phyloP scores from a whole-genome alignment of 1,140 invertebrate genomes.

The Gyrodactylus salaris region DNA sequence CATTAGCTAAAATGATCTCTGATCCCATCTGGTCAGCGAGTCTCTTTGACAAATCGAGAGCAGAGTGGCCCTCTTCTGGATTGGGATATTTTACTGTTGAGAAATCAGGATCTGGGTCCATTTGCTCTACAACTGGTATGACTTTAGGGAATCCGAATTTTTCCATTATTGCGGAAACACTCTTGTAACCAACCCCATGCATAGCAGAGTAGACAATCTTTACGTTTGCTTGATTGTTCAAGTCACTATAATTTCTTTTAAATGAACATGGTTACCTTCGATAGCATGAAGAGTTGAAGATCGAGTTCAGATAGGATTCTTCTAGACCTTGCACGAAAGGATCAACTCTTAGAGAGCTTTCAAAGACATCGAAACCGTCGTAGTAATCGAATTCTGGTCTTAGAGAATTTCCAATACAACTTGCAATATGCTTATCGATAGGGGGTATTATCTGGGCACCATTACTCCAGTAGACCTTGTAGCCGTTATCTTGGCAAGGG shows the following conservation, averaged over 20 bases:
- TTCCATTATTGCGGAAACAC: conserved; percentile 38
- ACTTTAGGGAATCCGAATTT: conserved; percentile 36
- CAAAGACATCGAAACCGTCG: background rate
- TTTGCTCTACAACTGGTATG: conserved; percentile 37
- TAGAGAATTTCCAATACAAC: conserved; percentile 26
- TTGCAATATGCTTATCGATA: conserved; percentile 51
- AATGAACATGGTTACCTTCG: conserved; percentile 12
- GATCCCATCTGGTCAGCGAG: conserved; percentile 37
- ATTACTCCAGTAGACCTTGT: conserved; percentile 83
- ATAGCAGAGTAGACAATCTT: conserved; percentile 44
- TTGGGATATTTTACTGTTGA: conserved; percentile 84
- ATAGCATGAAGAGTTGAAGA: conserved; percentile 20
- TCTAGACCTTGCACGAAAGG: conserved; percentile 27
- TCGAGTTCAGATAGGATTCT: conserved; percentile 30
- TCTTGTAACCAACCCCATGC: conserved; percentile 72
- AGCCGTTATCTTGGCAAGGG: conserved; percentile 92
- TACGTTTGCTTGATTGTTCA: conserved; percentile 22
- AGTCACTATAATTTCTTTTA: conserved; percentile 12
- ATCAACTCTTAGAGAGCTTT: conserved; percentile 12
- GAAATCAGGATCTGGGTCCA: conserved; percentile 69
- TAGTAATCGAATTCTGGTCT: conserved; percentile 10
- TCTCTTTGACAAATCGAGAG: conserved; percentile 24
- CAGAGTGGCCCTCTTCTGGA: conserved; percentile 71
- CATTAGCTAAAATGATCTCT: conserved; percentile 60
- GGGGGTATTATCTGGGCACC: conserved; percentile 69